A percentile compares a stretch with the other conserved stretches of the same genome.
These are phyloP conservation scores for Heterotilapia buettikoferi DNA, from an alignment of 2,113 vertebrate genomes.

Conservation along the genomic window DNA sequence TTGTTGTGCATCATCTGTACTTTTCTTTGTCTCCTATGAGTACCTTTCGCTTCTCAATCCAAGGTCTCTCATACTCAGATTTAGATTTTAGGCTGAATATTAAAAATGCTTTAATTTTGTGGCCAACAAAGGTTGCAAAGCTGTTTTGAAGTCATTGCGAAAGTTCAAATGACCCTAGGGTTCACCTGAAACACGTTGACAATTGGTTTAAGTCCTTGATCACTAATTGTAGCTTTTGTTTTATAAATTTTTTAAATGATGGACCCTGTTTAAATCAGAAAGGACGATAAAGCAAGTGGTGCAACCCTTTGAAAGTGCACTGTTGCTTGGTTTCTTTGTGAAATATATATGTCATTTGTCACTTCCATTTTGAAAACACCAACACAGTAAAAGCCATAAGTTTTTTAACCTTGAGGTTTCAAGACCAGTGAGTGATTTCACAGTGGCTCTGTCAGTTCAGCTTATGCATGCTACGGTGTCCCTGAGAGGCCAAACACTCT, in stretches of 20 bases:
- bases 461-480: neutral
- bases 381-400: neutral
- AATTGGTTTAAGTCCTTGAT: neutral
- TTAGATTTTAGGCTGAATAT: neutral
- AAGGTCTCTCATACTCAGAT: neutral
- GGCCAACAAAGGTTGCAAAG: neutral
- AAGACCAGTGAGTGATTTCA: neutral
- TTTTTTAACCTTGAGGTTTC: neutral
- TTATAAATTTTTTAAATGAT: accelerated
- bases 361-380: neutral
- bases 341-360: neutral
- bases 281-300: neutral
- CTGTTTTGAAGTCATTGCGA: neutral
- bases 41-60: neutral
- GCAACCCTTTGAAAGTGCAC: neutral
- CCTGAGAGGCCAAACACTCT: neutral
- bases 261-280: neutral
- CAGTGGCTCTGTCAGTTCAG: neutral
- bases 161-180: neutral
- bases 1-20: neutral
- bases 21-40: neutral
- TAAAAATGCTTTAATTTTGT: neutral
- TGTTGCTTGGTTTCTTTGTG: neutral
- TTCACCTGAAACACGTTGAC: neutral
- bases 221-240: neutral